These are phyloP conservation scores for Clusia tigrina DNA, from an alignment of 2,888 invertebrate genomes.

Conservation along the genomic window DNA sequence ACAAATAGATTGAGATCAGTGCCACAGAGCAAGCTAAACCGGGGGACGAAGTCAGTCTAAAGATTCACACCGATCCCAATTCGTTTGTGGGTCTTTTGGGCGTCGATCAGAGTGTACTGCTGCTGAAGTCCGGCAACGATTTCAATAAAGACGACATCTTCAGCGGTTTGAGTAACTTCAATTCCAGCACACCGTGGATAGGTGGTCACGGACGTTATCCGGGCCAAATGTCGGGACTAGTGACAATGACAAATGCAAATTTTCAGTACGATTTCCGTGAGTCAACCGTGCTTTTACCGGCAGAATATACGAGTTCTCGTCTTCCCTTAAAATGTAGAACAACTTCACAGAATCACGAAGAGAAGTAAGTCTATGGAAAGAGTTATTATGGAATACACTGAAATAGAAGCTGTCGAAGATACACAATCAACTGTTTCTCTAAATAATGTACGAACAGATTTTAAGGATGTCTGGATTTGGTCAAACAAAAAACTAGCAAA, in stretches of 20 bases:
- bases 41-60: constrained; percentile 78
- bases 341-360: neutral
- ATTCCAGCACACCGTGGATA: constrained; percentile 64
- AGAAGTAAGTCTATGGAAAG: too few species aligned
- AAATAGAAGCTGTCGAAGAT: neutral
- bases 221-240: constrained; percentile 52
- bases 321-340: neutral
- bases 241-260: constrained; percentile 60
- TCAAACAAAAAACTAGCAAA: constrained; percentile 4
- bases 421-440: neutral
- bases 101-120: constrained; percentile 82
- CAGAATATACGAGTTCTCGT: too few species aligned
- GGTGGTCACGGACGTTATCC: constrained; percentile 54
- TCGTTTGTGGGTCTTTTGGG: constrained; percentile 89
- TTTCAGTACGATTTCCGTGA: constrained; percentile 55
- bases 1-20: constrained; percentile 72
- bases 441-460: constrained; percentile 25
- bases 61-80: constrained; percentile 81
- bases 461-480: constrained; percentile 31
- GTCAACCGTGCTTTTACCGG: too few species aligned
- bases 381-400: too few species aligned
- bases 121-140: constrained; percentile 74
- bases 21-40: constrained; percentile 76
- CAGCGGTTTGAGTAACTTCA: constrained; percentile 71
- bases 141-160: constrained; percentile 68